Base-by-base conservation (phyloP, 1,140 invertebrate species). In the Xylocopa sonorina region DNA sequence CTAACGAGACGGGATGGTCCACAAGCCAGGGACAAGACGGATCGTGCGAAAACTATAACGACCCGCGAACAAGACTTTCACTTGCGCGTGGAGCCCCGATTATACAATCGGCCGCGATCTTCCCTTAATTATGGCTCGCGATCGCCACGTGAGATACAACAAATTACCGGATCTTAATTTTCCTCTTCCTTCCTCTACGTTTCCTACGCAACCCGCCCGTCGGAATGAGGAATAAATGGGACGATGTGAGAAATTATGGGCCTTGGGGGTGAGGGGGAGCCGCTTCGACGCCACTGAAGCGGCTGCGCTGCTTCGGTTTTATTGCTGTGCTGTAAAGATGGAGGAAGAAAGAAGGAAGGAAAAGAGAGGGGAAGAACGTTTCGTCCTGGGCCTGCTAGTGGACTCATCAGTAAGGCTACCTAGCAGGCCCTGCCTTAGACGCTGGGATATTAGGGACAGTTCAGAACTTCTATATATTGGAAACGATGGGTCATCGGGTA, bases 151-250 rank as follows among this genome's bases (percentile, higher is more conserved):
- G 55, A 69, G 75, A 78, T 78, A 78, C 5, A 68, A 78, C 75
- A 78, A 78, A 78, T 78, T 78, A 62, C 75, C 67, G 75, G 75
- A 78, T 78, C 75, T 78, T 78, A 78, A 78, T 78, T 78, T 71
- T 57, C 75, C 21, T n/a, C 34, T 78, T 78, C 75, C 75, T 51
- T 38, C 34, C 34, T n/a, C n/a, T 18, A 43, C 50, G 75, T 78
- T 78, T 60, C 75, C 75, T 60, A n/a, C n/a, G n/a, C 64, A 55
- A 46, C 18, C 18, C 21, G 38, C 4, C 21, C 1, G 21, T 9
- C 34, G 18, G 63, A 46, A 1, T 24, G 27, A 9, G 50, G n/a
- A 58, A 60, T 78, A 71, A 77, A 71, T 60, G n/a, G 12, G 21
- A 43, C 43, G n/a, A 76, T 69, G 66, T 50, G 66, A 60, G 63